These are phyloP conservation scores for Drosophila macrospina DNA, from an alignment of 2,888 invertebrate genomes.

Conservation along the genomic window DNA sequence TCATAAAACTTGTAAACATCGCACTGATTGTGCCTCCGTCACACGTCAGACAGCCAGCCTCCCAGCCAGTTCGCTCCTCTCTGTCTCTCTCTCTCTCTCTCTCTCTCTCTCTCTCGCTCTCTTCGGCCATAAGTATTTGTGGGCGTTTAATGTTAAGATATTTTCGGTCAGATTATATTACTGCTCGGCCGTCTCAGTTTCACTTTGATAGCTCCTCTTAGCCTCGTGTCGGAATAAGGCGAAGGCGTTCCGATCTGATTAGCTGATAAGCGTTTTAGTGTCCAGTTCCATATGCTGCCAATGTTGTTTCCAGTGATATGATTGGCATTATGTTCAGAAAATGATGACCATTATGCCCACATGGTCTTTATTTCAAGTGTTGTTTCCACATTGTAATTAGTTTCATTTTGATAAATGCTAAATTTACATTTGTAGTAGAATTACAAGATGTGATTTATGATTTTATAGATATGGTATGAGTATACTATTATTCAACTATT, in stretches of 20 bases:
- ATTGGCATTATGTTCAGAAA: not conserved
- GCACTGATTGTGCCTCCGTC: constrained; percentile 69
- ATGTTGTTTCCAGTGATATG: constrained; percentile 2
- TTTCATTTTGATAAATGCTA: constrained; percentile 5
- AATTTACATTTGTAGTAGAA: not conserved
- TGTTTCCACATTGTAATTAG: constrained; percentile 17
- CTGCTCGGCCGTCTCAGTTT: constrained; percentile 26
- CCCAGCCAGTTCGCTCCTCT: not conserved
- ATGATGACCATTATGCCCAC: constrained; percentile 1
- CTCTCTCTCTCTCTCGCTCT: not conserved
- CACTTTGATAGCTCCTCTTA: constrained; percentile 31
- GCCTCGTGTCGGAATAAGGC: constrained; percentile 46
- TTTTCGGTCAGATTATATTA: constrained; percentile 59
- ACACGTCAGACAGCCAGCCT: constrained; percentile 5
- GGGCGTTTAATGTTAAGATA: constrained; percentile 57
- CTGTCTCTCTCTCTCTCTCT: not conserved
- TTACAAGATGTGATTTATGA: not conserved
- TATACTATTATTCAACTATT: too few species aligned
- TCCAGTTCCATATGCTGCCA: constrained; percentile 15
- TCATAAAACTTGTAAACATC: constrained; percentile 78
- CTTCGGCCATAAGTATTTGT: constrained; percentile 11
- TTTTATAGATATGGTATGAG: too few species aligned
- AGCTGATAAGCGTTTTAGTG: constrained; percentile 60
- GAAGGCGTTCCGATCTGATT: constrained; percentile 61
- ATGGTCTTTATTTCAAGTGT: not conserved